phyloP scores from a whole-genome alignment of 2,888 invertebrate genomes.

The Hypomecis punctinalis region DNA sequence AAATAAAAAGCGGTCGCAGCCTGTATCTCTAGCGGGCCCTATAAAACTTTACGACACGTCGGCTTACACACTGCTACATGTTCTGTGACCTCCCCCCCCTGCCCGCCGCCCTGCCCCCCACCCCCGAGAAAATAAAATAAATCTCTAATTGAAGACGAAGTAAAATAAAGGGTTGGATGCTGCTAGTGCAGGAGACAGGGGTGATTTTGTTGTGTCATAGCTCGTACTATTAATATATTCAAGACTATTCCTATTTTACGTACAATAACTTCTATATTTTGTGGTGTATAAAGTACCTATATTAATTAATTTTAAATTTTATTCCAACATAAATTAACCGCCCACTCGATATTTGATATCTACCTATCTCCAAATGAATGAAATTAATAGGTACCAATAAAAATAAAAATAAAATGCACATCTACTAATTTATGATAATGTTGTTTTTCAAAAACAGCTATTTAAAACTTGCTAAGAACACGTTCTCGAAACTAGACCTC shows the following conservation, averaged over 20 bases:
- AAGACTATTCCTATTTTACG: no score
- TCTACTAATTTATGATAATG: neutral
- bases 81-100: conserved; percentile 8
- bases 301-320: no score
- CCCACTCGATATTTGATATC: no score
- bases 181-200: conserved; percentile 31
- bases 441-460: conserved; percentile 3
- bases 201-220: neutral
- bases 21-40: conserved; percentile 59
- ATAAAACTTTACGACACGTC: conserved; percentile 69
- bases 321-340: neutral
- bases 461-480: neutral
- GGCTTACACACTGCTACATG: conserved; percentile 49
- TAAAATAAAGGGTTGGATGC: conserved; percentile 55
- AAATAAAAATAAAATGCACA: no score
- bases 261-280: no score
- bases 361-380: neutral
- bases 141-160: conserved; percentile 56
- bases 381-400: no score
- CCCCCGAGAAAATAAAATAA: conserved; percentile 55
- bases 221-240: no score
- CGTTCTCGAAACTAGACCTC: conserved; percentile 4
- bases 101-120: neutral
- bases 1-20: conserved; percentile 52
- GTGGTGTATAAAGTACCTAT: no score